These are phyloP conservation scores for Tyrannus savana DNA, from an alignment of 2,113 vertebrate species.

Conservation along the genomic window DNA sequence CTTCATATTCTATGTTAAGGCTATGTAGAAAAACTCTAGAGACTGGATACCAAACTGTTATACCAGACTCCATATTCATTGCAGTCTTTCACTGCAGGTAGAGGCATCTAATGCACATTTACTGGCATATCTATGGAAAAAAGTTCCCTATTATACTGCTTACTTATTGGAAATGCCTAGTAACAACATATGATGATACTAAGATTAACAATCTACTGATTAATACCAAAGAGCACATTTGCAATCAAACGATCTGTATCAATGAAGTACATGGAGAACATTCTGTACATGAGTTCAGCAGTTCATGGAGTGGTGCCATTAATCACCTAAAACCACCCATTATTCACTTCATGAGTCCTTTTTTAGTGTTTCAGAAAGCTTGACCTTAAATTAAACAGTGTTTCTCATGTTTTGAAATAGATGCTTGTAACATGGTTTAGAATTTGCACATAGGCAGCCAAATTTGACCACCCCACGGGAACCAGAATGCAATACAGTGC, in stretches of 20 bases:
- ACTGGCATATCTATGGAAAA: neutral
- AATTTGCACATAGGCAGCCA: neutral
- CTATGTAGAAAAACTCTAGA: neutral
- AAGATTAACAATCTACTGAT: conserved; percentile 40
- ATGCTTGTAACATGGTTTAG: neutral
- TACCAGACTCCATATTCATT: neutral
- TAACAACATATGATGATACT: neutral
- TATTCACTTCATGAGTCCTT: conserved; percentile 7
- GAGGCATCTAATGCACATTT: neutral
- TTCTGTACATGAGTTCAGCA: conserved; percentile 47
- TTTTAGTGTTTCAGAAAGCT: neutral
- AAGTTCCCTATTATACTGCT: neutral
- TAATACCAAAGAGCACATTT: conserved; percentile 42
- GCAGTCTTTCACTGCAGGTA: neutral
- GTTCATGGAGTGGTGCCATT: conserved; percentile 16
- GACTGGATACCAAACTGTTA: neutral
- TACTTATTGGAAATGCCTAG: conserved; percentile 4
- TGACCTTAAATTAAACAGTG: neutral
- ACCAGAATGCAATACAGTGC: neutral
- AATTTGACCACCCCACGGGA: neutral
- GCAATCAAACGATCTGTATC: conserved; percentile 37
- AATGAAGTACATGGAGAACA: conserved; percentile 42
- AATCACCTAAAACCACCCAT: neutral
- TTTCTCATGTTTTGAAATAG: conserved; percentile 28
- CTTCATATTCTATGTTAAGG: neutral